A percentile compares a stretch with the other conserved stretches of the same genome.
Conservation (phyloP, 1,140 invertebrate genomes). For the Akabosia matsudoensis region DNA sequence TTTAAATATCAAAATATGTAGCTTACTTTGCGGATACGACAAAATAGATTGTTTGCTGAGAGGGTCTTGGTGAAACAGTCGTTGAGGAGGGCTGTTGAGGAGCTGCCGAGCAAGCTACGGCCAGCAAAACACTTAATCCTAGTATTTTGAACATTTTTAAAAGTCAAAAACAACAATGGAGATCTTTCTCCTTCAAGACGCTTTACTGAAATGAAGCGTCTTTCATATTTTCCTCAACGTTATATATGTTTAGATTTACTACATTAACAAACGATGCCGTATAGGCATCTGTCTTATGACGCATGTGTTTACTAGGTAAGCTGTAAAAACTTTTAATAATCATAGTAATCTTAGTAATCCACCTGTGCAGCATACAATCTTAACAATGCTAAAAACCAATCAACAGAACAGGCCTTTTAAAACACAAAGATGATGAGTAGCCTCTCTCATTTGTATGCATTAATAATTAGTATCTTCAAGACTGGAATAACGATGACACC, state of each 20-base stretch:
- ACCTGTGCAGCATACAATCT: too few relatives aligned
- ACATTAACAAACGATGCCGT: too few relatives aligned
- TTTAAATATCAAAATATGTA: not conserved
- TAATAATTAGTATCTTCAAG: too few relatives aligned
- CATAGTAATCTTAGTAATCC: too few relatives aligned
- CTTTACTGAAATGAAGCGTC: not conserved
- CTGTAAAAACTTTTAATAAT: too few relatives aligned
- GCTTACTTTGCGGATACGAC: slow-evolving; percentile 7
- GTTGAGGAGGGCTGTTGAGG: not conserved
- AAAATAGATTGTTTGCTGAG: not conserved
- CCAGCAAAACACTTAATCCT: not conserved
- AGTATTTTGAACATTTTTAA: slow-evolving; percentile 10
- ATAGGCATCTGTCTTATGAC: too few relatives aligned
- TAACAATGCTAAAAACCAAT: too few relatives aligned
- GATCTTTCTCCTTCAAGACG: not conserved
- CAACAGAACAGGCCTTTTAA: too few relatives aligned
- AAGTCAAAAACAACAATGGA: not conserved
- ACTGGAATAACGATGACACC: not conserved
- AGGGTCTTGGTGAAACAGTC: not conserved
- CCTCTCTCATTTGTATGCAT: not conserved
- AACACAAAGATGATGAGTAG: not conserved
- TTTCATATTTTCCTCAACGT: too few relatives aligned
- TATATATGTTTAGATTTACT: too few relatives aligned
- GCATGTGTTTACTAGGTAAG: too few relatives aligned
- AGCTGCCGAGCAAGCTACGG: not conserved